Conservation (phyloP, 1,140 invertebrate genomes). For the Cotesia chilonis region DNA sequence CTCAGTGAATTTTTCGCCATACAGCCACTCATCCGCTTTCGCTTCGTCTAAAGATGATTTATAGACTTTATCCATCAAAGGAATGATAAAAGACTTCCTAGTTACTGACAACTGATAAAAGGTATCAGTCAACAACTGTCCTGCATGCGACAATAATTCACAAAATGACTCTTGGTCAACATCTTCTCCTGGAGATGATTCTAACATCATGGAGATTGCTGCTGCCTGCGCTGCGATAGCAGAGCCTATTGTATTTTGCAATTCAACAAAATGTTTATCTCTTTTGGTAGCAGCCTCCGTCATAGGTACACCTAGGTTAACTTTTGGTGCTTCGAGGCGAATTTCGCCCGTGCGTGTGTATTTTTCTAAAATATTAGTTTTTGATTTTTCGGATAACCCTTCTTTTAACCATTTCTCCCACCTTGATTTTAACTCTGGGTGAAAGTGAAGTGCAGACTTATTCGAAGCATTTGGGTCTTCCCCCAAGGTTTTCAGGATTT, state of each 20-base stretch:
- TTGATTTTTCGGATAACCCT: slow-evolving; percentile 34
- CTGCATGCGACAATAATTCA: slow-evolving; percentile 27
- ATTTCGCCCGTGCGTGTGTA: slow-evolving; percentile 32
- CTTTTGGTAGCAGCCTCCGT: slow-evolving; percentile 34
- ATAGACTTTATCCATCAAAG: slow-evolving; percentile 27
- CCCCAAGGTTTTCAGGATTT: slow-evolving; percentile 5
- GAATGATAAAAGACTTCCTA: slow-evolving; percentile 34
- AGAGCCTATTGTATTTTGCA: slow-evolving; percentile 41
- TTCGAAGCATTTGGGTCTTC: slow-evolving; percentile 10
- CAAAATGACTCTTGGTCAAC: slow-evolving; percentile 22
- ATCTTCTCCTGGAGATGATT: slow-evolving; percentile 17
- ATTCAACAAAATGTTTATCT: slow-evolving; percentile 38
- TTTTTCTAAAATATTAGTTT: slow-evolving; percentile 32
- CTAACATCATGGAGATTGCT: slow-evolving; percentile 16
- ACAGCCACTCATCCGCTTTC: slow-evolving; percentile 31
- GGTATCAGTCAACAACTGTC: slow-evolving; percentile 25
- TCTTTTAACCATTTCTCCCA: slow-evolving; percentile 39
- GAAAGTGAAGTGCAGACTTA: background rate
- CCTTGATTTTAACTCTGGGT: slow-evolving; percentile 6
- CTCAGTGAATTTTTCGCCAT: slow-evolving; percentile 32
- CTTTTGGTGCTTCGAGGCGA: slow-evolving; percentile 38
- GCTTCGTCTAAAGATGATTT: slow-evolving; percentile 29
- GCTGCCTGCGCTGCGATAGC: slow-evolving; percentile 34
- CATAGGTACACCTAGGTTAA: slow-evolving; percentile 39
- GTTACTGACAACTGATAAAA: slow-evolving; percentile 30